Base-by-base conservation (phyloP, 2,888 invertebrate genomes). In the Electrophaes corylata region DNA sequence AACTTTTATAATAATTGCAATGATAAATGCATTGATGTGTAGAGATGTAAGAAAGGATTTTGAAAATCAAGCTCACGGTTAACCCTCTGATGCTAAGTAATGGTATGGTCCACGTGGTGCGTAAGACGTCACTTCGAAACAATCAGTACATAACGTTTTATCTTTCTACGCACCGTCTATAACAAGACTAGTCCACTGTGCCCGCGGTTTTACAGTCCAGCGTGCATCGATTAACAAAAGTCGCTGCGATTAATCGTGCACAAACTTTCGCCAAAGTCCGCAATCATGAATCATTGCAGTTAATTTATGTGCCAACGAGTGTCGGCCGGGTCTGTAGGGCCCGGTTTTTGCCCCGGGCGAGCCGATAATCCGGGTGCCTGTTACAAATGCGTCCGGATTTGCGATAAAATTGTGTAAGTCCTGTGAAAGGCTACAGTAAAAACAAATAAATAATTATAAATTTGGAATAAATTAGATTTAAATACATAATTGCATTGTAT, bases 251-350 rank as follows among this genome's bases (percentile, higher is more conserved):
- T 88, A 89, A 88, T 84, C 75, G 80, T 70, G 75, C 70, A 71
- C 84, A 91, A 90, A 91, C 84, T 88, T 89, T 84, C 78, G 76
- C 65, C 61, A 71, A 73, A 67, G 68, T 72, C 67, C 67, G 79
- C 78, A 70, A 82, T 83, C 88, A 87, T 91, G 91, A 91, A 91
- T 91, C 91, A 91, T 90, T 88, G 86, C 76, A 75, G 79, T 75
- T 79, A 88, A 90, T 90, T 89, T 90, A 90, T 86, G 83, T 83
- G 65, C 64, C 73, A 77, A 79, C 75, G 81, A 78, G 74, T 79
- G 78, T 71, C 75, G 76, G 73, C 60, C 52, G 61, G 63, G 75
- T 72, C 70, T 57, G 39, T 50, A 50, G 53, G 46, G 62, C 67
- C 72, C 67, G 70, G 81, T 81, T 82, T 82, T 84, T 81, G 82